A percentile compares a stretch with the other conserved stretches of the same genome.
Conservation (phyloP, 92 coral and sea anemone genomes). For the Phenganax subtilis region DNA sequence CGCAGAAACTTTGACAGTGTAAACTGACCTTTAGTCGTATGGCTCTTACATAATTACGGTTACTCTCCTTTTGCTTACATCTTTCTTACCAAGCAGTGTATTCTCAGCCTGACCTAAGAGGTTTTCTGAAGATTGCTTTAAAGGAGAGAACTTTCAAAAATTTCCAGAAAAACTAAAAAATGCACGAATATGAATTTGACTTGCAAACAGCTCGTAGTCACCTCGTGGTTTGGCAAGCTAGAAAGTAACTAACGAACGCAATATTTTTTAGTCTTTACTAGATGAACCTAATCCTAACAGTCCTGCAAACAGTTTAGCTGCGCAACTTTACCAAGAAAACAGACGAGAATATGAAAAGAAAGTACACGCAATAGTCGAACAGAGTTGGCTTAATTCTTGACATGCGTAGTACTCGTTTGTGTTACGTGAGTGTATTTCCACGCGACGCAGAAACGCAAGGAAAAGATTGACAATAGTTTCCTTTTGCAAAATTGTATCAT, state of each 20-base stretch:
- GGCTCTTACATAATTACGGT: too few species aligned
- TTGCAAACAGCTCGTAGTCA: too few species aligned
- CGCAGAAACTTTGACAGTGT: too few species aligned
- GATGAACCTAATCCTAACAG: conserved; percentile 99
- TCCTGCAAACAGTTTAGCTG: conserved; percentile 99
- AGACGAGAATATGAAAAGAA: conserved; percentile 96
- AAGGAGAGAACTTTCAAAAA: too few species aligned
- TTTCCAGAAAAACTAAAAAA: too few species aligned
- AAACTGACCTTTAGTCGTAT: too few species aligned
- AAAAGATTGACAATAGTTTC: conserved; percentile 10
- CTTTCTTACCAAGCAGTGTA: too few species aligned
- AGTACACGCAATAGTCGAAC: conserved; percentile 89
- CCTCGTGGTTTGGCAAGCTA: too few species aligned
- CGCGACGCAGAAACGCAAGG: not conserved
- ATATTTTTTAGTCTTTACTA: conserved; percentile 65
- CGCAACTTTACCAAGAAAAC: conserved; percentile 96
- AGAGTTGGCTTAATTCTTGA: conserved; percentile 75
- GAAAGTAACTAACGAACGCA: not conserved
- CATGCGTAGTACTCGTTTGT: not conserved
- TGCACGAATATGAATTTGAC: too few species aligned
- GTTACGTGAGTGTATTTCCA: not conserved
- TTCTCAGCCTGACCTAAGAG: too few species aligned
- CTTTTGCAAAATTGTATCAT: conserved; percentile 39
- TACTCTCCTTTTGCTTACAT: too few species aligned
- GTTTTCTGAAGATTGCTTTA: too few species aligned